Evolutionary conservation across 2,113 vertebrate genomes (phyloP), one percentile per base, ranked within the genome.

Genomic region (Semnornis frantzii): DNA sequence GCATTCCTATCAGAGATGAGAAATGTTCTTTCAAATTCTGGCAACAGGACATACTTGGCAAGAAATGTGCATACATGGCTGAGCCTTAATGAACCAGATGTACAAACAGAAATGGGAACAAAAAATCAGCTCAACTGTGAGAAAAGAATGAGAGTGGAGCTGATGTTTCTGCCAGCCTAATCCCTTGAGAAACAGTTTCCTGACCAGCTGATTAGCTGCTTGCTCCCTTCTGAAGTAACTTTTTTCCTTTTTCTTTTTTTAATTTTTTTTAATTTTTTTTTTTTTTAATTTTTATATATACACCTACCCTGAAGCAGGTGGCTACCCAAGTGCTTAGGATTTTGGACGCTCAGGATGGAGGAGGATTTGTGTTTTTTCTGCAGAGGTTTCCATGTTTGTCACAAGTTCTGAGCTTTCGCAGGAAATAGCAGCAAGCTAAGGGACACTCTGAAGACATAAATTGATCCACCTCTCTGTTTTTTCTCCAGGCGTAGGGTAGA

Each of bases 241-340:
- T 83, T 14, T 34, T 7, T n/a, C n/a, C n/a, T n/a, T 33, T 34
- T 63, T 83, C 8, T 34, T 7, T 42, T 39, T 73, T 66, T 16
- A 10, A 21, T n/a, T n/a, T n/a, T n/a, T n/a, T n/a, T n/a, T n/a
- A n/a, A n/a, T n/a, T n/a, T 33, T 34, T 63, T 83, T 14, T 34
- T 7, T 42, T 39, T 73, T 66, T 16, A 10, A 21, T n/a, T n/a
- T n/a, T n/a, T n/a, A n/a, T n/a, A n/a, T n/a, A n/a, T n/a, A n/a
- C n/a, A n/a, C n/a, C n/a, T 25, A n/a, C 15, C 7, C 50, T 72
- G 62, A 44, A 50, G 15, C 23, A 10, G 1, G 27, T 52, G 33
- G 37, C 37, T 74, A 25, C 27, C 9, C 0, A 0, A 46, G 27
- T 37, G 19, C 23, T 85, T 17, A 31, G 44, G 7, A 50, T 62